Evolutionary conservation across 1,140 invertebrate species (phyloP).

Genomic region (Samia ricini): DNA sequence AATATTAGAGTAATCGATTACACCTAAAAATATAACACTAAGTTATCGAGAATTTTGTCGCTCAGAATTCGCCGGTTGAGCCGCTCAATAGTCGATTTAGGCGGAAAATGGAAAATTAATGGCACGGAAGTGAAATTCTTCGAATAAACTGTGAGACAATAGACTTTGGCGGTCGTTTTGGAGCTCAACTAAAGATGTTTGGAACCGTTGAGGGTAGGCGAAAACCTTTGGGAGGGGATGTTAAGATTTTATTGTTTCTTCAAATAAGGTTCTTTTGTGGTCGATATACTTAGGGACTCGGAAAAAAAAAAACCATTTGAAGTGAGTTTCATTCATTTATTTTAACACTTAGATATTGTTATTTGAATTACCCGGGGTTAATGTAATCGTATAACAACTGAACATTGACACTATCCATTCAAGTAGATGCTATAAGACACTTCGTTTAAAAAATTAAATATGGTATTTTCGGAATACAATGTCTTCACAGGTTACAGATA

Average conservation of each 20-base stretch:
- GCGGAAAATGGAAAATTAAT: conserved; percentile 61
- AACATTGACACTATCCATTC: too few species aligned
- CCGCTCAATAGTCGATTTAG: conserved; percentile 50
- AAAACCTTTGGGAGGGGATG: conserved; percentile 11
- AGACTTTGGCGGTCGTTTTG: conserved; percentile 34
- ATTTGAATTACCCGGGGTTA: too few species aligned
- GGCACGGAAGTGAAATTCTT: conserved; percentile 55
- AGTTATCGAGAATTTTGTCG: conserved; percentile 39
- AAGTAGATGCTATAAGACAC: too few species aligned
- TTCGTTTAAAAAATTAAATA: too few species aligned
- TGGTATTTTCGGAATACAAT: too few species aligned
- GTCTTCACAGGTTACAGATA: too few species aligned
- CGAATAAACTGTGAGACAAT: conserved; percentile 50
- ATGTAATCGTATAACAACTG: too few species aligned
- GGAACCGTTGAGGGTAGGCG: conserved; percentile 16
- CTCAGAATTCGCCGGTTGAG: conserved; percentile 39
- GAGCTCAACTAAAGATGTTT: conserved; percentile 25
- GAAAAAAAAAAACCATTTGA: background rate
- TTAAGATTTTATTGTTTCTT: conserved; percentile 15
- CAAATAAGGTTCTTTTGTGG: background rate
- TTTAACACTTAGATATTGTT: too few species aligned
- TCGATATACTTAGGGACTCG: background rate
- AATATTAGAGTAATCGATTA: conserved; percentile 15
- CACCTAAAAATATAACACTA: conserved; percentile 25
- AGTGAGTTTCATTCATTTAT: background rate